phyloP scores from a whole-genome alignment of 2,113 vertebrate species.

The Amphilophus citrinellus region DNA sequence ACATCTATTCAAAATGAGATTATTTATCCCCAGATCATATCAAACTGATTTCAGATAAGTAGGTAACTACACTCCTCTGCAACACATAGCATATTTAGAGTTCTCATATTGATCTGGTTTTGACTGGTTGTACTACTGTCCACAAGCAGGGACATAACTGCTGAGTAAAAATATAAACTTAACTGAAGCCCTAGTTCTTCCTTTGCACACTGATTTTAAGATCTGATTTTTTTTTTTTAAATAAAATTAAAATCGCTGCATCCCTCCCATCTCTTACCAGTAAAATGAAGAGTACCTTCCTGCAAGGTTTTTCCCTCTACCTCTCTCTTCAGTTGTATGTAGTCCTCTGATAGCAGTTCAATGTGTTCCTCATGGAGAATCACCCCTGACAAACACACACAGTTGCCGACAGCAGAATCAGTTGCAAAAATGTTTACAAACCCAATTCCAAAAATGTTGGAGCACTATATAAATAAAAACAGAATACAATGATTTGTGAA shows the following conservation, averaged over 20 bases:
- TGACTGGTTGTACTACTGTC: neutral
- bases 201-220: neutral
- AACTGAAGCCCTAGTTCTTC: neutral
- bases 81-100: neutral
- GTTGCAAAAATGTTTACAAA: neutral
- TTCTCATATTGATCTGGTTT: neutral
- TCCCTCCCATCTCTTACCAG: slow-evolving; percentile 79
- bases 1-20: too few relatives aligned
- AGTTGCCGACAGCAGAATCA: neutral
- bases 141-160: neutral
- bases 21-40: too few relatives aligned
- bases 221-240: neutral
- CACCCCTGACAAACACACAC: slow-evolving; percentile 77
- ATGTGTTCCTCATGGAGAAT: slow-evolving; percentile 94
- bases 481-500: neutral
- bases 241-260: neutral
- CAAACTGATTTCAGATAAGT: too few relatives aligned
- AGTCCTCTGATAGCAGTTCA: slow-evolving; percentile 91
- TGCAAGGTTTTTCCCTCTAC: slow-evolving; percentile 86
- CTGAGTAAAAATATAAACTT: neutral
- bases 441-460: neutral
- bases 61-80: neutral
- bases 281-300: slow-evolving; percentile 92
- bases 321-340: slow-evolving; percentile 88
- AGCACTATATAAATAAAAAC: accelerated